phyloP scores from a whole-genome alignment of 92 coral and sea anemone species.

The Porites cylindrica region DNA sequence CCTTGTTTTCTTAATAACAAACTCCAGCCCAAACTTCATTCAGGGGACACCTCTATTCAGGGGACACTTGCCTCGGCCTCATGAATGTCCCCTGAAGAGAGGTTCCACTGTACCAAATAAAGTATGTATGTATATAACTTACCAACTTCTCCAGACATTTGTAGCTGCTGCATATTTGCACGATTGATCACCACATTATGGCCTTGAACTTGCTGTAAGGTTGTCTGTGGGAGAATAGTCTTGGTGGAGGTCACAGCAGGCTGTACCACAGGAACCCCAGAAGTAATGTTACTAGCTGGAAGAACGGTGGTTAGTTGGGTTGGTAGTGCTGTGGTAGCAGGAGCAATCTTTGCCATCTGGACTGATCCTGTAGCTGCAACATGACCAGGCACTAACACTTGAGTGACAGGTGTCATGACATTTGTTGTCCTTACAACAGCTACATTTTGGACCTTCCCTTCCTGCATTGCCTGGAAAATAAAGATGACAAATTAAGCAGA shows the following conservation, averaged over 20 bases:
- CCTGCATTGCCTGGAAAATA: conserved; percentile 39
- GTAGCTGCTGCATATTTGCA: conserved; percentile 69
- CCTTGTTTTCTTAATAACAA: too few species aligned
- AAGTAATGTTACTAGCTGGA: conserved; percentile 56
- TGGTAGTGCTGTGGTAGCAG: conserved; percentile 69
- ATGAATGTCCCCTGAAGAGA: too few species aligned
- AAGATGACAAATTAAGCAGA: background rate
- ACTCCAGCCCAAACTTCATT: too few species aligned
- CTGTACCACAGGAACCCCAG: conserved; percentile 55
- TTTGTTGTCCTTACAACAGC: conserved; percentile 25
- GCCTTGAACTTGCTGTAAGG: conserved; percentile 26
- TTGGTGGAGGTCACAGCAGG: conserved; percentile 68
- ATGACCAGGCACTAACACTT: conserved; percentile 61
- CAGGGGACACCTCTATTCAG: too few species aligned
- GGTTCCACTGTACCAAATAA: background rate
- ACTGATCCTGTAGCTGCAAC: conserved; percentile 43
- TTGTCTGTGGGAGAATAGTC: conserved; percentile 77
- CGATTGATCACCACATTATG: conserved; percentile 55
- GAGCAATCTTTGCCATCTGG: conserved; percentile 78
- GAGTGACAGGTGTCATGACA: conserved; percentile 63
- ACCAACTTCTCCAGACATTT: conserved; percentile 52
- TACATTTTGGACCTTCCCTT: conserved; percentile 15
- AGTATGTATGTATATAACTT: conserved; percentile 1
- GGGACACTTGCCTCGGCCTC: too few species aligned
- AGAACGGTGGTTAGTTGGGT: conserved; percentile 58